Evolutionary conservation across 2,888 invertebrate genomes (phyloP).

Genomic region (Crossocerus cetratus): DNA sequence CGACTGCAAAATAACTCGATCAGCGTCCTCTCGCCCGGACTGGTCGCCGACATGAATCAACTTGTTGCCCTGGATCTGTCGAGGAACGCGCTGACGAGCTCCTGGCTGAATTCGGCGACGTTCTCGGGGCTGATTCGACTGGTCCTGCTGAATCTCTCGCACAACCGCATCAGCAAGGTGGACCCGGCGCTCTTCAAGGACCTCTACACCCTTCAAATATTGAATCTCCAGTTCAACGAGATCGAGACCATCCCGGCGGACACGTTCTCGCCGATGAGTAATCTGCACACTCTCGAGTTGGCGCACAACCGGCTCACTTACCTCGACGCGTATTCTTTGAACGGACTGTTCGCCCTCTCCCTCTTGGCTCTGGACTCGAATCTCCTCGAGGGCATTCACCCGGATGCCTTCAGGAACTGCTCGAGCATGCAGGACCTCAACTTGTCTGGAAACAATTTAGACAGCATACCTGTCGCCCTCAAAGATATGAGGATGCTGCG

Average conservation of each 20-base stretch:
- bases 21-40: slow-evolving; percentile 88
- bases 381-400: slow-evolving; percentile 88
- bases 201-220: slow-evolving; percentile 91
- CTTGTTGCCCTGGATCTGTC: slow-evolving; percentile 91
- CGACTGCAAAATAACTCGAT: slow-evolving; percentile 95
- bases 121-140: slow-evolving; percentile 93
- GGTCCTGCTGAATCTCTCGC: slow-evolving; percentile 90
- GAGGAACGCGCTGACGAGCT: slow-evolving; percentile 89
- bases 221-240: slow-evolving; percentile 91
- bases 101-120: slow-evolving; percentile 91
- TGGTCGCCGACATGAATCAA: slow-evolving; percentile 91
- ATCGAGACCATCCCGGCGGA: slow-evolving; percentile 91
- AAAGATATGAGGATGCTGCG: slow-evolving; percentile 91
- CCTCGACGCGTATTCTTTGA: slow-evolving; percentile 90
- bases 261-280: slow-evolving; percentile 94
- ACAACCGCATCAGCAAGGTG: slow-evolving; percentile 88
- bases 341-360: slow-evolving; percentile 92
- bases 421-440: slow-evolving; percentile 93
- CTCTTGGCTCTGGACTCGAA: slow-evolving; percentile 92
- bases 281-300: slow-evolving; percentile 91
- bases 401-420: slow-evolving; percentile 93
- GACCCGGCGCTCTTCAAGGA: slow-evolving; percentile 92
- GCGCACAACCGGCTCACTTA: slow-evolving; percentile 91
- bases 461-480: slow-evolving; percentile 88
- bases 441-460: slow-evolving; percentile 91